Evolutionary conservation across 1,140 invertebrate species (phyloP).

Genomic region (Asbolus verrucosus): DNA sequence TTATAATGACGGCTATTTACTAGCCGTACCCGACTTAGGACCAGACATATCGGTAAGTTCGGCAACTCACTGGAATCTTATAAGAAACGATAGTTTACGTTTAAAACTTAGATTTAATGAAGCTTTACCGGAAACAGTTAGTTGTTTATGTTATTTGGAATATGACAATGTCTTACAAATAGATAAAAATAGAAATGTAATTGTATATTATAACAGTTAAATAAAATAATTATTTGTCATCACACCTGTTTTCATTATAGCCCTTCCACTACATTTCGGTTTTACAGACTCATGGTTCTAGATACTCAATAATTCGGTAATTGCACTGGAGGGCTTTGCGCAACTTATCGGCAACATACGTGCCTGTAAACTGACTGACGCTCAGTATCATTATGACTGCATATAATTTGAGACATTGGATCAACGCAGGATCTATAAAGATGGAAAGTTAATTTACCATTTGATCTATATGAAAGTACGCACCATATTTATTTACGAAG

Average conservation of each 20-base stretch:
- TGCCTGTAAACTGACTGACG: constrained; percentile 61
- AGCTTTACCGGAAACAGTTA: constrained; percentile 56
- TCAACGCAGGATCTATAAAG: constrained; percentile 58
- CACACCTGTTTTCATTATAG: too few relatives aligned
- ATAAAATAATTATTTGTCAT: constrained; percentile 41
- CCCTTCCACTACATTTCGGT: too few relatives aligned
- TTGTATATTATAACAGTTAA: constrained; percentile 53
- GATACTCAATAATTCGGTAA: too few relatives aligned
- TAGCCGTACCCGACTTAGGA: too few relatives aligned
- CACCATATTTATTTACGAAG: constrained; percentile 55
- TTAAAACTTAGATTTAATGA: constrained; percentile 60
- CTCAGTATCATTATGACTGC: constrained; percentile 56
- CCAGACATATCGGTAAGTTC: too few relatives aligned
- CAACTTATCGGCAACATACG: constrained; percentile 63
- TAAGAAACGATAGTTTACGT: constrained; percentile 58
- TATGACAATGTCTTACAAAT: constrained; percentile 62
- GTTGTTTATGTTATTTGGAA: constrained; percentile 61
- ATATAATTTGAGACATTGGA: constrained; percentile 30
- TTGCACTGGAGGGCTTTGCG: constrained; percentile 60
- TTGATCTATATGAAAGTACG: constrained; percentile 57
- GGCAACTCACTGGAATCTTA: constrained; percentile 11
- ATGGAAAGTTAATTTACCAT: constrained; percentile 60
- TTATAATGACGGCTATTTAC: too few relatives aligned
- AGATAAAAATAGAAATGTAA: constrained; percentile 57
- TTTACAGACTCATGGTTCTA: too few relatives aligned